Conservation (phyloP, 2,797 vertebrate genomes). For the Petrocephalus sullivani region DNA sequence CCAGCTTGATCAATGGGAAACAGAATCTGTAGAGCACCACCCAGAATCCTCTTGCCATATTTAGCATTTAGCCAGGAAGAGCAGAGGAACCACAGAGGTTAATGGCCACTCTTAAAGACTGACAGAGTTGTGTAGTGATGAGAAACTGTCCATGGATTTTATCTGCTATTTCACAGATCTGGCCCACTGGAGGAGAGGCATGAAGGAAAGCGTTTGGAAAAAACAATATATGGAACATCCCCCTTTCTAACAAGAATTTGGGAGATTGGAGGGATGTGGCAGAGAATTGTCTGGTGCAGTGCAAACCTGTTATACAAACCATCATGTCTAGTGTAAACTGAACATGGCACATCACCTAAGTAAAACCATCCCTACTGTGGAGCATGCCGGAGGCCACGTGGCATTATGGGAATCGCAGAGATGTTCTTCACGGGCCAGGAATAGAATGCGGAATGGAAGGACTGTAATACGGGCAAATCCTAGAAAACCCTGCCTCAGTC, state of each 20-base stretch:
- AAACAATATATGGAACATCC: not conserved
- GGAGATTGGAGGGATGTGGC: not conserved
- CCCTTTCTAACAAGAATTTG: not conserved
- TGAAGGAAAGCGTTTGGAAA: not conserved
- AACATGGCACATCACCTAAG: not conserved
- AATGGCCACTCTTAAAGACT: not conserved
- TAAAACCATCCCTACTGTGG: not conserved
- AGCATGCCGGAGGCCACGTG: not conserved
- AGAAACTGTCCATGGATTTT: not conserved
- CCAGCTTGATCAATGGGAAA: not conserved
- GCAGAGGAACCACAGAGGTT: not conserved
- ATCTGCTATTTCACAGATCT: conserved; percentile 7
- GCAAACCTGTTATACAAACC: not conserved
- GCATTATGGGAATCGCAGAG: not conserved
- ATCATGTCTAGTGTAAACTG: not conserved
- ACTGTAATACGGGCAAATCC: not conserved
- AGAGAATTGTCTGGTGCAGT: not conserved
- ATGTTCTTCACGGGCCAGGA: not conserved
- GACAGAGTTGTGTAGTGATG: not conserved
- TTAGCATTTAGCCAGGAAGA: not conserved
- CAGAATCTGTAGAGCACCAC: not conserved
- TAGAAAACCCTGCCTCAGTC: not conserved
- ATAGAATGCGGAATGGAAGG: not conserved
- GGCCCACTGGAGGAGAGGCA: not conserved
- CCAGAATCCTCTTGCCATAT: not conserved